Percentiles rank a stretch among this genome's conserved stretches.
These are phyloP conservation scores for Helicolenus hilgendorfi DNA, from an alignment of 2,797 vertebrate genomes.

Conservation along the genomic window DNA sequence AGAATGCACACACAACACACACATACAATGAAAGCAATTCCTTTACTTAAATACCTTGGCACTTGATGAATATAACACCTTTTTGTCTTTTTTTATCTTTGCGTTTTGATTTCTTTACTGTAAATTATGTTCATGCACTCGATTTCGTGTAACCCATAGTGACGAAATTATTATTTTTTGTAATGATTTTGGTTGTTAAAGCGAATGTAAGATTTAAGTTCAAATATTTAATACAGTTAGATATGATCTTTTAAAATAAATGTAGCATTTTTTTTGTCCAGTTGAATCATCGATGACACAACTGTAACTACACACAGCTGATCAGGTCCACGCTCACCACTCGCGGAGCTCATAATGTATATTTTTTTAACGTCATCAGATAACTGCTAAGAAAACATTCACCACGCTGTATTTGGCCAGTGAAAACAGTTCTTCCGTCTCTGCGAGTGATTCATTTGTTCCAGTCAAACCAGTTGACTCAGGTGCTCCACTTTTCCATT, in stretches of 20 bases:
- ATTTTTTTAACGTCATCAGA: conserved; percentile 30
- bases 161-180: conserved; percentile 50
- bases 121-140: conserved; percentile 67
- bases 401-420: conserved; percentile 39
- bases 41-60: conserved; percentile 70
- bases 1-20: conserved; percentile 58
- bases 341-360: conserved; percentile 19
- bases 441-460: conserved; percentile 38
- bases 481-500: conserved; percentile 78
- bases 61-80: conserved; percentile 38
- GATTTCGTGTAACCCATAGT: conserved; percentile 47
- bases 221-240: conserved; percentile 75
- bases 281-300: conserved; percentile 55
- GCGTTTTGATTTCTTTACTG: conserved; percentile 56
- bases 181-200: conserved; percentile 62
- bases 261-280: conserved; percentile 59
- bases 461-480: conserved; percentile 74
- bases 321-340: conserved; percentile 45
- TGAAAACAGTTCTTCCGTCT: conserved; percentile 33
- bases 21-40: conserved; percentile 38
- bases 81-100: conserved; percentile 46
- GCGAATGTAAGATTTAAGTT: conserved; percentile 76
- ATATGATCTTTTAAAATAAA: conserved; percentile 68
- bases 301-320: conserved; percentile 20
- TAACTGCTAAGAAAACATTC: conserved; percentile 29